These are phyloP conservation scores for cattle (Bos taurus) DNA, from an alignment of 2,113 vertebrate species.

Conservation along the genomic window ARS-UCD2.0 NC_037349.1:55945501-55946000, in stretches of 20 bases:
- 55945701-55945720: background rate
- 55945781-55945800: background rate
- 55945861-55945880: background rate
- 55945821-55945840: conserved; percentile 7
- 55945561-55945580: background rate
- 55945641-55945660: background rate
- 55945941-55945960: background rate
- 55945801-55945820: background rate
- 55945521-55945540: background rate
- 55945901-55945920: background rate
- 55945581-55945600: background rate
- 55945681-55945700: background rate
- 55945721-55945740: background rate
- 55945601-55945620: background rate
- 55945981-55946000: background rate
- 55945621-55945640: background rate
- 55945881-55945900: background rate
- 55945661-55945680: background rate
- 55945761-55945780: conserved; percentile 9
- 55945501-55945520: background rate
- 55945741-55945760: background rate
- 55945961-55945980: background rate
- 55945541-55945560: background rate
- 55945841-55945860: background rate
- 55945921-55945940: background rate